A percentile compares a stretch with the other conserved stretches of the same genome.
phyloP scores from a whole-genome alignment of 2,888 invertebrate species.

The Pachliopta kotzebuea region DNA sequence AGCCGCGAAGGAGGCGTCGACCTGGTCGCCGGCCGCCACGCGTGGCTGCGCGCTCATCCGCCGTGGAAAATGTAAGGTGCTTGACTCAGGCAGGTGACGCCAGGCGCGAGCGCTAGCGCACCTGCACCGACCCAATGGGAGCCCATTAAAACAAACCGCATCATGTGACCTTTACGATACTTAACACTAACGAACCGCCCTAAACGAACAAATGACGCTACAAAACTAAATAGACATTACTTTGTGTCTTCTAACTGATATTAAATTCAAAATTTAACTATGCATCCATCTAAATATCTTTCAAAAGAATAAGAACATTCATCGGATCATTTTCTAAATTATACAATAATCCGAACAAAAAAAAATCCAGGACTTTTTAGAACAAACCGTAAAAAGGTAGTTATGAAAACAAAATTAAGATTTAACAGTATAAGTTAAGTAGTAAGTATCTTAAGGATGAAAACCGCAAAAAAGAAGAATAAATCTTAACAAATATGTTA shows the following conservation, averaged over 20 bases:
- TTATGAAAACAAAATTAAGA: too few species aligned
- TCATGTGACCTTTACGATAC: constrained; percentile 22
- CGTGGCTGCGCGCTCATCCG: constrained; percentile 60
- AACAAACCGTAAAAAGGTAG: too few species aligned
- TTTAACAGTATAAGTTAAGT: too few species aligned
- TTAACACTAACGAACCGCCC: constrained; percentile 19
- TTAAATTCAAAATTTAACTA: neutral
- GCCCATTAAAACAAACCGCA: constrained; percentile 20
- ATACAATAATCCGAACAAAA: too few species aligned
- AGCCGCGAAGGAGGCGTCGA: constrained; percentile 52
- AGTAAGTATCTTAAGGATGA: too few species aligned
- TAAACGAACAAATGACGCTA: constrained; percentile 15
- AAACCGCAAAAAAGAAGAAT: too few species aligned
- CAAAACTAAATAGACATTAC: constrained; percentile 4
- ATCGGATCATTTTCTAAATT: too few species aligned
- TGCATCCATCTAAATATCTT: neutral
- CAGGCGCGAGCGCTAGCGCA: constrained; percentile 23
- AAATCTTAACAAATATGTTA: too few species aligned
- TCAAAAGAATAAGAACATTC: neutral
- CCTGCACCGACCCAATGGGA: constrained; percentile 19
- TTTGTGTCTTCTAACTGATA: neutral
- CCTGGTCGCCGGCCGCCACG: constrained; percentile 53
- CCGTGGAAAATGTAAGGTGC: constrained; percentile 65
- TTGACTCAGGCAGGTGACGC: constrained; percentile 55
- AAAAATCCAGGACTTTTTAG: too few species aligned